These are phyloP conservation scores for Tiliacea aurago DNA, from an alignment of 2,888 invertebrate species.

Conservation along the genomic window DNA sequence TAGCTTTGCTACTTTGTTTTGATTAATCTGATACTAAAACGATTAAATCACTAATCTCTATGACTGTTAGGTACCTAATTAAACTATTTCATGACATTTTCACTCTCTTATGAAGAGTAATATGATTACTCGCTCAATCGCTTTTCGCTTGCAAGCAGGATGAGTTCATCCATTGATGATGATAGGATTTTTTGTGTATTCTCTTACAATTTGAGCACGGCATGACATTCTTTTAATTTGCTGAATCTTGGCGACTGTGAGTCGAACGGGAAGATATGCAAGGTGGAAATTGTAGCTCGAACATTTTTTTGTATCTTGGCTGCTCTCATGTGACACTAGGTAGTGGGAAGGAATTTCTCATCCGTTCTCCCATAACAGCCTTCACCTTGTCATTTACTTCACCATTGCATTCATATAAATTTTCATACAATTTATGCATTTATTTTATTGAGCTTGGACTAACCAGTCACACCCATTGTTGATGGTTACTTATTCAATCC, in stretches of 20 bases:
- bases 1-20: neutral
- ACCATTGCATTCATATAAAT: neutral
- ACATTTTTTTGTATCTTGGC: neutral
- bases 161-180: neutral
- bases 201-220: neutral
- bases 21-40: conserved; percentile 7
- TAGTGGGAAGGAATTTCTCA: neutral
- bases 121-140: neutral
- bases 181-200: neutral
- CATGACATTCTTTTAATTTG: neutral
- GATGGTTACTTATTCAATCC: neutral
- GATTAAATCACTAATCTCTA: neutral
- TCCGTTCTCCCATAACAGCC: neutral
- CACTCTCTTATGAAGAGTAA: neutral
- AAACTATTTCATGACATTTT: neutral
- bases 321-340: neutral
- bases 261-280: too few relatives aligned
- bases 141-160: neutral
- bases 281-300: neutral
- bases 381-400: neutral
- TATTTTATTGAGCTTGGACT: neutral
- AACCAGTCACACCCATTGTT: neutral
- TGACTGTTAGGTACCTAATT: neutral
- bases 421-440: neutral
- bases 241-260: too few relatives aligned